Conservation (phyloP, 2,113 vertebrate species). For the Oenanthe melanoleuca region DNA sequence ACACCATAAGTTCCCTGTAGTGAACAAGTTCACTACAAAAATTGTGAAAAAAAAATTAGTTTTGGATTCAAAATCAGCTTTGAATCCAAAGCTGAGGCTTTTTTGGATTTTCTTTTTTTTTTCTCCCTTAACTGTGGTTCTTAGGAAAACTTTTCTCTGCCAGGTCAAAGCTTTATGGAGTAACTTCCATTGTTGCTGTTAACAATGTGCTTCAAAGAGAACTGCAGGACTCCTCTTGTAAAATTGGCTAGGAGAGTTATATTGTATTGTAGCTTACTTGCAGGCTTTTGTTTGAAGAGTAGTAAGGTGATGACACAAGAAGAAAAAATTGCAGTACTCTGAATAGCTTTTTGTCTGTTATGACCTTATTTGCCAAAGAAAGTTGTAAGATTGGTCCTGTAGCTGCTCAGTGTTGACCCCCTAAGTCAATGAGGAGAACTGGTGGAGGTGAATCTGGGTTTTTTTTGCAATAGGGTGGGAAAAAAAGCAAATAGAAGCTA, state of each 20-base stretch:
- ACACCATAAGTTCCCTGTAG: not conserved
- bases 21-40: not conserved
- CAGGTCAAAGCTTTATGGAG: not conserved
- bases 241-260: not conserved
- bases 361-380: not conserved
- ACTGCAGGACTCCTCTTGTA: constrained; percentile 19
- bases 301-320: constrained; percentile 12
- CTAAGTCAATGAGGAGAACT: not conserved
- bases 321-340: not conserved
- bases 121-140: not conserved
- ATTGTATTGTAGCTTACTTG: not conserved
- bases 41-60: not conserved
- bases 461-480: not conserved
- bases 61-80: not conserved
- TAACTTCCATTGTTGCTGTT: constrained; percentile 29
- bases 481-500: not conserved
- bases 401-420: not conserved
- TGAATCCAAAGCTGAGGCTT: not conserved
- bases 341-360: constrained; percentile 13
- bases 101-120: too few species aligned
- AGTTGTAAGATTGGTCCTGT: not conserved
- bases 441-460: not conserved
- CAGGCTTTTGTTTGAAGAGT: constrained; percentile 30
- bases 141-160: not conserved
- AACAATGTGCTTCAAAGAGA: constrained; percentile 38